These are phyloP conservation scores for Plecotus auritus DNA, from an alignment of 2,113 vertebrate species.

Conservation along the genomic window DNA sequence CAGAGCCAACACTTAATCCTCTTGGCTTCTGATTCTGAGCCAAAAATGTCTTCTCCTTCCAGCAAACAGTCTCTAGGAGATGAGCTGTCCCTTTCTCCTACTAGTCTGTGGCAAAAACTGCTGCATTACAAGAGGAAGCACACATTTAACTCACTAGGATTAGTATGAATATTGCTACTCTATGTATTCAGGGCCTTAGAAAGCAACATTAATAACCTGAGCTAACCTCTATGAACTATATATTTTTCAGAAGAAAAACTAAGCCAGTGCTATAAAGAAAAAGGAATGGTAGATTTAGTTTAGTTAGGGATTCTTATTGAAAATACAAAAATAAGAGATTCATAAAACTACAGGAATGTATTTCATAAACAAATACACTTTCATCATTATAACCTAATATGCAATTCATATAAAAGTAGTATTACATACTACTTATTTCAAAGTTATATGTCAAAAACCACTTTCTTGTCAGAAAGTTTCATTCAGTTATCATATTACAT, in stretches of 20 bases:
- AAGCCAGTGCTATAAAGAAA: not conserved
- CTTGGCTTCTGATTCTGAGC: slow-evolving; percentile 45
- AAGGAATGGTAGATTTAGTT: not conserved
- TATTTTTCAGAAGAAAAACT: not conserved
- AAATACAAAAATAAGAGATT: slow-evolving; percentile 31
- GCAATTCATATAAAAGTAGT: slow-evolving; percentile 16
- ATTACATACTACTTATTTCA: not conserved
- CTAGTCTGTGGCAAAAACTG: slow-evolving; percentile 35
- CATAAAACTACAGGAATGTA: not conserved
- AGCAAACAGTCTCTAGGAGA: slow-evolving; percentile 1
- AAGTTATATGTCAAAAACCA: not conserved
- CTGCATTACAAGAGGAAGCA: slow-evolving; percentile 36
- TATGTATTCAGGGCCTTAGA: not conserved
- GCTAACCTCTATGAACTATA: not conserved
- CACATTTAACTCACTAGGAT: not conserved
- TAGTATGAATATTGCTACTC: not conserved
- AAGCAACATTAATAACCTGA: not conserved
- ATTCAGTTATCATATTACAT: not conserved
- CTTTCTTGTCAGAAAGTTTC: not conserved
- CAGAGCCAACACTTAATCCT: slow-evolving; percentile 58
- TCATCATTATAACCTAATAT: slow-evolving; percentile 21
- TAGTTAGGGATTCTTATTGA: not conserved
- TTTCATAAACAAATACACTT: slow-evolving; percentile 30
- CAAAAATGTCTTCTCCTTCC: slow-evolving; percentile 51
- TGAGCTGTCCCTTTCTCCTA: slow-evolving; percentile 30